A percentile compares a stretch with the other conserved stretches of the same genome.
Evolutionary conservation across 2,797 vertebrate genomes (phyloP).

Genomic region (Siniperca scherzeri): DNA sequence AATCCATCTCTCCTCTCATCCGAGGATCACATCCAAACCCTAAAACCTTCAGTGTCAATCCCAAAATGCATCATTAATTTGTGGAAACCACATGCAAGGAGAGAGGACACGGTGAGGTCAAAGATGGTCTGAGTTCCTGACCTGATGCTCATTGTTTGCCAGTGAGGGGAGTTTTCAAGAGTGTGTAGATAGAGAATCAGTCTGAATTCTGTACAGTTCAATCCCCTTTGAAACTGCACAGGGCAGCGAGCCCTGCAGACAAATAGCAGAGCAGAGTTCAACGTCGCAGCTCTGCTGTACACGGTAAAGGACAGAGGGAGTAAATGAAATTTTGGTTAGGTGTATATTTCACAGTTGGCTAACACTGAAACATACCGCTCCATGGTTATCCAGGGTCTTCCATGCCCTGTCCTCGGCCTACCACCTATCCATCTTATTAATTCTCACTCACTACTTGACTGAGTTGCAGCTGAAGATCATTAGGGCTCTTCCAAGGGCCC

Average conservation of each 20-base stretch:
- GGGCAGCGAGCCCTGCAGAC: constrained; percentile 48
- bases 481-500: constrained; percentile 80
- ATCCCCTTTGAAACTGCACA: constrained; percentile 46
- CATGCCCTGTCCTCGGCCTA: constrained; percentile 58
- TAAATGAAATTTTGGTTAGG: constrained; percentile 63
- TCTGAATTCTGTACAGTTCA: constrained; percentile 77
- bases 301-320: constrained; percentile 45
- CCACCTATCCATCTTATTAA: constrained; percentile 71
- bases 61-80: constrained; percentile 61
- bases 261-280: constrained; percentile 59
- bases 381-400: constrained; percentile 62
- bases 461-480: constrained; percentile 80
- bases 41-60: constrained; percentile 50
- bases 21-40: constrained; percentile 46
- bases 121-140: constrained; percentile 55
- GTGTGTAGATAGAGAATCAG: constrained; percentile 54
- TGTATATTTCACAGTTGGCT: constrained; percentile 75
- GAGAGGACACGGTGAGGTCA: constrained; percentile 55
- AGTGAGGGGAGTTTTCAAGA: constrained; percentile 36
- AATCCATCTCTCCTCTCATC: constrained; percentile 53
- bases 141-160: constrained; percentile 51
- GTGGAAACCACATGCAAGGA: constrained; percentile 72
- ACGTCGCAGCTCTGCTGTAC: constrained; percentile 48
- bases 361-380: constrained; percentile 59
- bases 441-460: constrained; percentile 76